These are phyloP conservation scores for Agonum fuliginosum DNA, from an alignment of 2,888 invertebrate genomes.

Conservation along the genomic window DNA sequence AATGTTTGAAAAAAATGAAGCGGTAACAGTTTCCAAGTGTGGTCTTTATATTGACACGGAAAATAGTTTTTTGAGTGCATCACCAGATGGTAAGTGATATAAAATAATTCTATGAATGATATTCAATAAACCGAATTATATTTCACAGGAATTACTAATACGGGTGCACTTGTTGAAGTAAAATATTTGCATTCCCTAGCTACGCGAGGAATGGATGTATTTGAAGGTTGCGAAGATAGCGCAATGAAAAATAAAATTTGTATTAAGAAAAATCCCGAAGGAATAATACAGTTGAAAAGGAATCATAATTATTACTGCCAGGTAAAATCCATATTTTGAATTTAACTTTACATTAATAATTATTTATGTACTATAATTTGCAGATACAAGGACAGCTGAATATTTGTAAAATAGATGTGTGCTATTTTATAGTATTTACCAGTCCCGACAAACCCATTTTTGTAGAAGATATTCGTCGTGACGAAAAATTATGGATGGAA, in stretches of 20 bases:
- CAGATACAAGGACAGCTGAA: background rate
- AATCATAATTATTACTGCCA: slow-evolving; percentile 1
- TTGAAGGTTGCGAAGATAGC: background rate
- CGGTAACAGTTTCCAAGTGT: background rate
- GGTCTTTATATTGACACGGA: background rate
- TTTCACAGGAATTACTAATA: background rate
- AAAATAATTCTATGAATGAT: background rate
- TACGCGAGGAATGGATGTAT: background rate
- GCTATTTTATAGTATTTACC: background rate
- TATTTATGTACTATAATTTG: background rate
- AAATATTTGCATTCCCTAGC: background rate
- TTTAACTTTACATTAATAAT: too few species aligned
- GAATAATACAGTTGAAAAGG: background rate
- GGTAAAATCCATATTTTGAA: background rate
- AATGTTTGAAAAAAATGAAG: background rate
- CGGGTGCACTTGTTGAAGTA: too few species aligned
- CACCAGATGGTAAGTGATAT: background rate
- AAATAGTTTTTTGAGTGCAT: background rate
- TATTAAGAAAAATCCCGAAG: background rate
- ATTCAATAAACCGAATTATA: background rate
- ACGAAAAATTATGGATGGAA: background rate
- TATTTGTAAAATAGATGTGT: background rate
- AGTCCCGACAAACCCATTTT: background rate
- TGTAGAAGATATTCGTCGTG: background rate
- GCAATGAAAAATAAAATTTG: background rate